These are phyloP conservation scores for Luperina nickerlii DNA, from an alignment of 2,888 invertebrate genomes.

Conservation along the genomic window DNA sequence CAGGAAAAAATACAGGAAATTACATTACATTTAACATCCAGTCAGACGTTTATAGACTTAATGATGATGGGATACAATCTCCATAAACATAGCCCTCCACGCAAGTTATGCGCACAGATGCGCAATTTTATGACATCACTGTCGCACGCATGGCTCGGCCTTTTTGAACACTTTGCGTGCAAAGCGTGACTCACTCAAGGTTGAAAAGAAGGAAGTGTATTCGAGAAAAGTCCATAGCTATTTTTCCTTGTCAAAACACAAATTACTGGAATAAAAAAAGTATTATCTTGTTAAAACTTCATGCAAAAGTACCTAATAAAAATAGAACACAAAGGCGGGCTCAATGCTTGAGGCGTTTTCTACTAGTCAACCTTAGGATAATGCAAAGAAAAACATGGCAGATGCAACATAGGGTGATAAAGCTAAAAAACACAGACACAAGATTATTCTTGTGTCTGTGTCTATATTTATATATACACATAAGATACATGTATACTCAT, in stretches of 20 bases:
- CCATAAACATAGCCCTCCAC: conserved; percentile 8
- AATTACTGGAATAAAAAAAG: background rate
- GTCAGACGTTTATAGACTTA: conserved; percentile 31
- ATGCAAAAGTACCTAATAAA: background rate
- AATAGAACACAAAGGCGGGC: background rate
- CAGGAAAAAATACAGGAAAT: background rate
- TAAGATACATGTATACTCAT: no score
- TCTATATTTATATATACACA: no score
- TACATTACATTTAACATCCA: background rate
- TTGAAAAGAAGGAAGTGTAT: background rate
- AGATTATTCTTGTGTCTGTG: no score
- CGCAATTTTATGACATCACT: conserved; percentile 37
- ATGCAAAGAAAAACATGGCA: no score
- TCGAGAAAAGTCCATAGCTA: background rate
- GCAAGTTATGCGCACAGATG: conserved; percentile 32
- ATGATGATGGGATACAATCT: conserved; percentile 33
- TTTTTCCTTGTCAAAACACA: background rate
- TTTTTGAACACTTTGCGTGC: conserved; percentile 25
- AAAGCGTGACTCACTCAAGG: conserved; percentile 3
- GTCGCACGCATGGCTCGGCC: conserved; percentile 47
- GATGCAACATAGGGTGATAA: no score
- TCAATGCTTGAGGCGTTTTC: no score
- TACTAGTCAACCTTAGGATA: no score
- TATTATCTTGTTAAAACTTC: background rate
- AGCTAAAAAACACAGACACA: no score